phyloP scores from a whole-genome alignment of 2,797 vertebrate species.

The Sebastes trivittatus region DNA sequence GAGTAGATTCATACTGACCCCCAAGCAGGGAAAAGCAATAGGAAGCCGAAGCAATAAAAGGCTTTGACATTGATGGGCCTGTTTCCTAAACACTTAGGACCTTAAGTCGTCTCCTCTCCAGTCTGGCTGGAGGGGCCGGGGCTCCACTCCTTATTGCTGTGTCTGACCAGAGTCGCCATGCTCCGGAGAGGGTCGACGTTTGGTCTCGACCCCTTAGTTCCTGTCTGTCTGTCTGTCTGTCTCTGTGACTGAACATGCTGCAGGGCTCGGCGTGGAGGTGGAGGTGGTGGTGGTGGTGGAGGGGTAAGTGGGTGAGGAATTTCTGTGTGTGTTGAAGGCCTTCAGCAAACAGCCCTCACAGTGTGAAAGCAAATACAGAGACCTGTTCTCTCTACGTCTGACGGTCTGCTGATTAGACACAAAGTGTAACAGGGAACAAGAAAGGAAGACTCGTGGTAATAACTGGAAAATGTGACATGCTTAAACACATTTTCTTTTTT shows the following conservation, averaged over 20 bases:
- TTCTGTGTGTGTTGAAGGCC: constrained; percentile 74
- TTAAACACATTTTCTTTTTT: background rate
- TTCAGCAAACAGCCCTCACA: constrained; percentile 79
- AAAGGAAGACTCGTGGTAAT: background rate
- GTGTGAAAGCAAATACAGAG: constrained; percentile 65
- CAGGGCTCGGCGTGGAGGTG: constrained; percentile 2
- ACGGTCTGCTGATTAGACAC: constrained; percentile 4
- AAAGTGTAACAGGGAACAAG: background rate
- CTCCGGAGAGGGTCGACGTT: constrained; percentile 59
- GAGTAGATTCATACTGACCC: constrained; percentile 62
- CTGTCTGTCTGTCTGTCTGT: constrained; percentile 43
- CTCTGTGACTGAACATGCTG: constrained; percentile 33
- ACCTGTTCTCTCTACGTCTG: constrained; percentile 14
- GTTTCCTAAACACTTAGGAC: constrained; percentile 79
- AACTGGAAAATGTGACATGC: background rate
- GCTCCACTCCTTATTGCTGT: constrained; percentile 74
- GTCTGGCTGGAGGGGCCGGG: constrained; percentile 70
- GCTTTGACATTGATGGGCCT: constrained; percentile 79
- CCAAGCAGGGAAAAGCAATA: constrained; percentile 78
- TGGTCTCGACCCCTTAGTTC: constrained; percentile 56
- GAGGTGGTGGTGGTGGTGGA: constrained; percentile 17
- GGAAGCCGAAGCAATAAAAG: constrained; percentile 81
- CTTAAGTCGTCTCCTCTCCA: constrained; percentile 69
- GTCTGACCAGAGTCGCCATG: constrained; percentile 74
- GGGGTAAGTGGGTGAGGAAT: constrained; percentile 81